phyloP scores from a whole-genome alignment of 2,888 invertebrate species.

The Rhorus exstirpatorius region DNA sequence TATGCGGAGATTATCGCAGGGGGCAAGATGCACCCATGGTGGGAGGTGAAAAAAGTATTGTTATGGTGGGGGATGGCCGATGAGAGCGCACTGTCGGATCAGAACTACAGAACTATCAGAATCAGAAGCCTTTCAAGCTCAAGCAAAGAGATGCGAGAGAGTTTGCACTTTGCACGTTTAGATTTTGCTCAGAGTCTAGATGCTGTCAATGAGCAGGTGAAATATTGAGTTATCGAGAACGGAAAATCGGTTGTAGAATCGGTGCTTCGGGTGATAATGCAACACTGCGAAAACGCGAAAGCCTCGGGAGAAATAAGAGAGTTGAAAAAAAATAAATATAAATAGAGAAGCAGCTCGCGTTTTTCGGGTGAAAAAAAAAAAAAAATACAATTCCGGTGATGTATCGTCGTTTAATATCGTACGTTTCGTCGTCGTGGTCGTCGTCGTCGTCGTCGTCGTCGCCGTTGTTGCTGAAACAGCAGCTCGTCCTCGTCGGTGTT shows the following conservation, averaged over 20 bases:
- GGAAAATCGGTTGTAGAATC: neutral
- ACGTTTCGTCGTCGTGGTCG: slow-evolving; percentile 58
- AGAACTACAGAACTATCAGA: neutral
- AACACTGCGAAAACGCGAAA: neutral
- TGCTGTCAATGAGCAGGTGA: slow-evolving; percentile 47
- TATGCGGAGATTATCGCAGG: slow-evolving; percentile 11
- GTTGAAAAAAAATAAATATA: slow-evolving; percentile 11
- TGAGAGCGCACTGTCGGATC: slow-evolving; percentile 40
- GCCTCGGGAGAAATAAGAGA: slow-evolving; percentile 3
- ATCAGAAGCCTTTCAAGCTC: slow-evolving; percentile 28
- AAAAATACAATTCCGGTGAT: slow-evolving; percentile 61
- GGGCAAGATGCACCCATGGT: slow-evolving; percentile 30
- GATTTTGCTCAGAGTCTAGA: slow-evolving; percentile 13
- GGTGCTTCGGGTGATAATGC: neutral
- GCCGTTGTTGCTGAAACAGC: slow-evolving; percentile 50
- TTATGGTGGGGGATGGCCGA: slow-evolving; percentile 45
- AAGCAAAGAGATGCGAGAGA: neutral
- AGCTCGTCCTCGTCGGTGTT: slow-evolving; percentile 54
- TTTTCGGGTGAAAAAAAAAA: neutral
- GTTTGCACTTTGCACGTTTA: neutral
- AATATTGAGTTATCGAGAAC: neutral
- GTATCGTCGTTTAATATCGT: slow-evolving; percentile 64
- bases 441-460: slow-evolving; percentile 49
- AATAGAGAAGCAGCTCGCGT: too few species aligned
- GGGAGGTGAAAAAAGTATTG: slow-evolving; percentile 39